phyloP scores from a whole-genome alignment of 2,888 invertebrate genomes.

The Trypoxylon attenuatum region DNA sequence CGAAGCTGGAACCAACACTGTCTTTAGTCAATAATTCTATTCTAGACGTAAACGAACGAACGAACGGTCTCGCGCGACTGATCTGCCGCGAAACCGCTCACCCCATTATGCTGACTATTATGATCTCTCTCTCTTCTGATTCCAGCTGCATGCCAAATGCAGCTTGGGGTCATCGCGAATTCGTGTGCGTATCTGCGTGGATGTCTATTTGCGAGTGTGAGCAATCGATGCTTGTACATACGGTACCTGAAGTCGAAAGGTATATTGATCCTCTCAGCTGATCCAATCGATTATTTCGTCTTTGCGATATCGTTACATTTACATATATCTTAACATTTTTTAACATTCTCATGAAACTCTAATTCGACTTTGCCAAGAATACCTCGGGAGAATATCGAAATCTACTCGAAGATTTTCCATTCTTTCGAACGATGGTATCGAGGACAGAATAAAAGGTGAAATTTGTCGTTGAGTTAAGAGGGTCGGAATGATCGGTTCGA shows the following conservation, averaged over 20 bases:
- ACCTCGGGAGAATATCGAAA: too few species aligned
- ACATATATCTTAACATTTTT: too few species aligned
- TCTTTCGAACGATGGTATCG: too few species aligned
- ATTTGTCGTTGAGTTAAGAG: not conserved
- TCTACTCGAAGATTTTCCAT: too few species aligned
- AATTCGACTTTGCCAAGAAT: not conserved
- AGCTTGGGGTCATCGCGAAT: not conserved
- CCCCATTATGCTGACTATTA: not conserved
- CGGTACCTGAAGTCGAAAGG: slow-evolving; percentile 56
- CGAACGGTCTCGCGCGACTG: slow-evolving; percentile 39
- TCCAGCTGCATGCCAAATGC: not conserved
- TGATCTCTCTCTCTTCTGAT: not conserved
- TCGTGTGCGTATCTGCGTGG: slow-evolving; percentile 3
- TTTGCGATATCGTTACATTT: not conserved
- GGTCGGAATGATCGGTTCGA: slow-evolving; percentile 25
- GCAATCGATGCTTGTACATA: slow-evolving; percentile 49
- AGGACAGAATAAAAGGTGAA: too few species aligned
- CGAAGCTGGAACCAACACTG: slow-evolving; percentile 54
- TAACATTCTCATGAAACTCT: too few species aligned
- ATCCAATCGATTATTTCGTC: slow-evolving; percentile 26
- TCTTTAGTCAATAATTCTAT: slow-evolving; percentile 57
- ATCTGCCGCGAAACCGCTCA: too few species aligned
- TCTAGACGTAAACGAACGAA: slow-evolving; percentile 32
- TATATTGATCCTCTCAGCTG: slow-evolving; percentile 41
- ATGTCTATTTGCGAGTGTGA: slow-evolving; percentile 7